Evolutionary conservation across 2,797 vertebrate genomes (phyloP), one percentile per base, ranked within the genome.

Genomic region (Falco concolor): DNA sequence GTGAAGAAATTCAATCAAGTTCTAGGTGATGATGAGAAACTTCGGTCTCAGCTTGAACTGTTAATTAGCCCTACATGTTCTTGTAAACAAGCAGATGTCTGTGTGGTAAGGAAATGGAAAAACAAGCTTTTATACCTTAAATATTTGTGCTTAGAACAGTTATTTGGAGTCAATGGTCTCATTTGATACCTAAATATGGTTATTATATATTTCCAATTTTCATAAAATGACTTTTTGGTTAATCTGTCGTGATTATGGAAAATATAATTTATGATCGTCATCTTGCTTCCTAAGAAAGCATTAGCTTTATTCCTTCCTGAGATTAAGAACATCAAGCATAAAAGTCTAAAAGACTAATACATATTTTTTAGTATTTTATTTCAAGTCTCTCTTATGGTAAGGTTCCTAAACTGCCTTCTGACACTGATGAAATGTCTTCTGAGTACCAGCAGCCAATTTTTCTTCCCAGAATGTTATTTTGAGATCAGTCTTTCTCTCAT

Each of bases 1-100:
- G 99, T 99, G 98, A 99, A 99, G 97, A 99, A 99, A 97, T 99
- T 99, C 97, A 99, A 99, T 94, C 99, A 99, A 96, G 99, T 99
- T 97, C 98, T 99, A 19, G 99, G 99, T 60, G 99, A 99, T 50
- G 99, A 99, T 85, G 99, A 99, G 97, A 99, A 99, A 95, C 98
- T 99, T 59, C 94, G 99, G 73, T 97, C 98, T 90, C 99, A 99
- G 74, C 98, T 99, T 80, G 99, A 99, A 56, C 98, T 99, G 85
- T 98, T 99, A 91, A 99, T 99, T 96, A 99, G 99, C 89, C 99
- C 99, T 5, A 99, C 99, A 1, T 99, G 99, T 97, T 99, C 99
- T 34, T 99, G 99, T 97, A 99, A 99, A 97, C 99, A 99, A 95
- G 99, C 99, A 63, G 99, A 99, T 97, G 95, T 99, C 94, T 99